Conservation (phyloP, 2,888 invertebrate species). For the Cheilosia urbana region DNA sequence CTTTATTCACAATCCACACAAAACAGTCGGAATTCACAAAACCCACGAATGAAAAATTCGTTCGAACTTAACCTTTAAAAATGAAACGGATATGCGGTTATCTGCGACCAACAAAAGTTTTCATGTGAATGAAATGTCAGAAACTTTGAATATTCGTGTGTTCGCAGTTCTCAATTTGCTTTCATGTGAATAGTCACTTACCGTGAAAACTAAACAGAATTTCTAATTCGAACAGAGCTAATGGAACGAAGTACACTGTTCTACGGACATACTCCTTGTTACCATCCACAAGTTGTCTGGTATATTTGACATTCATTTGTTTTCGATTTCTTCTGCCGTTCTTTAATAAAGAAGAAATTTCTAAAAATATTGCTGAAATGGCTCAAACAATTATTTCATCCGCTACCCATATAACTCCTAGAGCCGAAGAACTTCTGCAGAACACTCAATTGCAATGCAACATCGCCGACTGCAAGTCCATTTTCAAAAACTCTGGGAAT, state of each 20-base stretch:
- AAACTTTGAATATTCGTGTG: no score
- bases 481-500: slow-evolving; percentile 85
- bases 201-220: no score
- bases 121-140: no score
- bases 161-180: no score
- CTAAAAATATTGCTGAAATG: slow-evolving; percentile 18
- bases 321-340: neutral
- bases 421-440: slow-evolving; percentile 66
- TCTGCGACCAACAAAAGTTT: no score
- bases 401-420: slow-evolving; percentile 64
- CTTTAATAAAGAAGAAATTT: neutral
- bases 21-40: no score
- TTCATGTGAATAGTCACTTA: no score
- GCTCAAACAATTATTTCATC: slow-evolving; percentile 20
- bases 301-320: slow-evolving; percentile 30
- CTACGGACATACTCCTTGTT: neutral
- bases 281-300: slow-evolving; percentile 8
- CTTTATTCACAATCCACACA: no score
- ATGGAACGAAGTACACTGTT: neutral
- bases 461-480: slow-evolving; percentile 83
- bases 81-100: no score
- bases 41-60: no score
- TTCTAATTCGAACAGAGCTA: no score
- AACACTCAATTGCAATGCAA: slow-evolving; percentile 80
- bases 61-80: no score